phyloP scores from a whole-genome alignment of 2,888 invertebrate species.

The Philhelius pedissequus region DNA sequence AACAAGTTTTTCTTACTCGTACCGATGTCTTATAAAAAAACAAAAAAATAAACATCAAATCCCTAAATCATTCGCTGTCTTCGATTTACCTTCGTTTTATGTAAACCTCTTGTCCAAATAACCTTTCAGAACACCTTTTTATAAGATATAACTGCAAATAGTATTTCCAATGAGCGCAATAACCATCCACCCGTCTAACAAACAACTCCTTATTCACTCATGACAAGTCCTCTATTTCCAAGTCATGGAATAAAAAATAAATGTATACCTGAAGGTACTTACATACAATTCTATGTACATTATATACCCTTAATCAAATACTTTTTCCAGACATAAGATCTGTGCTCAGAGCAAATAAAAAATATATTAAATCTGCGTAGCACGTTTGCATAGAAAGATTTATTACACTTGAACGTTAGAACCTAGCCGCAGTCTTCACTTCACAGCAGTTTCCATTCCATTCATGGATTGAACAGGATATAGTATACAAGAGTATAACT shows the following conservation, averaged over 20 bases:
- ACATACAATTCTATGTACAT: background rate
- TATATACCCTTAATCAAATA: slow-evolving; percentile 45
- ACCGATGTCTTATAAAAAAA: background rate
- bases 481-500: background rate
- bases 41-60: background rate
- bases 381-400: slow-evolving; percentile 60
- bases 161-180: slow-evolving; percentile 10
- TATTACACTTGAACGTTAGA: slow-evolving; percentile 53
- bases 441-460: background rate
- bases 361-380: slow-evolving; percentile 66
- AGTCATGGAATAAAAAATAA: background rate
- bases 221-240: background rate
- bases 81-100: background rate
- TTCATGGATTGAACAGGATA: background rate
- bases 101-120: slow-evolving; percentile 13
- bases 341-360: slow-evolving; percentile 47
- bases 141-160: slow-evolving; percentile 4
- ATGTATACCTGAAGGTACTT: background rate
- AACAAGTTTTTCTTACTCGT: background rate
- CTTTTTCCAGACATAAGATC: slow-evolving; percentile 42
- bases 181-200: slow-evolving; percentile 15
- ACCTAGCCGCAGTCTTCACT: slow-evolving; percentile 12
- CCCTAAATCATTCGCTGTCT: background rate
- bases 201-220: background rate
- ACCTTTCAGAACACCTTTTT: slow-evolving; percentile 1